phyloP scores from a whole-genome alignment of 2,888 invertebrate species.

The Tipula vernalis region DNA sequence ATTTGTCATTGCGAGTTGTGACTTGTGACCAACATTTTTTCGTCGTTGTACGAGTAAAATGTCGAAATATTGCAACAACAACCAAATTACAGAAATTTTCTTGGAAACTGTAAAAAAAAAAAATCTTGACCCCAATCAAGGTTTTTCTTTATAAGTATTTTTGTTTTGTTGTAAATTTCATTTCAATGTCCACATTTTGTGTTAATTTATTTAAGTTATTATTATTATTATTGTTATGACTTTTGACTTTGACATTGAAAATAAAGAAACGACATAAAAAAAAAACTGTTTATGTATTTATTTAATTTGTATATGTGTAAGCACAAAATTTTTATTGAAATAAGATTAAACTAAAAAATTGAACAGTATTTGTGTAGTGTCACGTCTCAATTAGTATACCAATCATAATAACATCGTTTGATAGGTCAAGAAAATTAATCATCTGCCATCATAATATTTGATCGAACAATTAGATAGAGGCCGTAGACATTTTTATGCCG shows the following conservation, averaged over 20 bases:
- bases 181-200: neutral
- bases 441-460: neutral
- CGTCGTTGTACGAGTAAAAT: neutral
- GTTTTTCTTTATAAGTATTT: neutral
- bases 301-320: neutral
- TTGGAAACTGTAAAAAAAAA: neutral
- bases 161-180: neutral
- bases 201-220: neutral
- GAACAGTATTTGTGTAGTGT: neutral
- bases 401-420: neutral
- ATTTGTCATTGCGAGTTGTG: too few relatives aligned
- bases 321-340: neutral
- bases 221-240: neutral
- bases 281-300: neutral
- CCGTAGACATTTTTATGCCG: too few relatives aligned
- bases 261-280: neutral
- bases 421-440: neutral
- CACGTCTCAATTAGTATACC: neutral
- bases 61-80: neutral
- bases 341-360: neutral
- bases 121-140: neutral
- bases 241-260: neutral
- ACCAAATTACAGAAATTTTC: neutral
- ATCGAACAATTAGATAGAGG: neutral
- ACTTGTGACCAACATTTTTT: too few relatives aligned